Evolutionary conservation across 2,113 vertebrate genomes (phyloP).

Genomic region (Panurus biarmicus): DNA sequence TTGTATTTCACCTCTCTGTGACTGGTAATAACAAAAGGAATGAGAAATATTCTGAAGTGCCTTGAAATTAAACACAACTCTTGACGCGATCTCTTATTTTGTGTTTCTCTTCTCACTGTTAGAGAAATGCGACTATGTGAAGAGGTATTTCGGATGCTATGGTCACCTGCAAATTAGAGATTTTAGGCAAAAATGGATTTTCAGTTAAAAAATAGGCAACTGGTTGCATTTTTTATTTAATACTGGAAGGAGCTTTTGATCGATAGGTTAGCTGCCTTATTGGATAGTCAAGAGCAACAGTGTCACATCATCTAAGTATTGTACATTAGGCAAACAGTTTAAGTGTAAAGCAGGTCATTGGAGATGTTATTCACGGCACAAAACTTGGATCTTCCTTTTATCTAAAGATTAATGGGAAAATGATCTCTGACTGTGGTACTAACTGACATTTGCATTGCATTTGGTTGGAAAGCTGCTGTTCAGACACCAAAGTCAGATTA

Average conservation of each 20-base stretch:
- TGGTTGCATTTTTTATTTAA: not conserved
- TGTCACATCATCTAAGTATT: not conserved
- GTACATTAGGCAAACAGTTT: not conserved
- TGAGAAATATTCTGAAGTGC: not conserved
- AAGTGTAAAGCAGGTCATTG: not conserved
- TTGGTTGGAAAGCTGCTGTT: not conserved
- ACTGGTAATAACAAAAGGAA: not conserved
- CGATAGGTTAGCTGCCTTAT: not conserved
- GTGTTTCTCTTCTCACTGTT: not conserved
- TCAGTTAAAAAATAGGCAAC: not conserved
- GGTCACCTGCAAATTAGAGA: not conserved
- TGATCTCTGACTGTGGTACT: not conserved
- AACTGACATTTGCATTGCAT: not conserved
- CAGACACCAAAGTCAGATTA: not conserved
- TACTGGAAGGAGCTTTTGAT: not conserved
- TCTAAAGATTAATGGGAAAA: not conserved
- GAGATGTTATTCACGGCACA: not conserved
- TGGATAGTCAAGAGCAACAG: not conserved
- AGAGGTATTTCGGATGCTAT: not conserved
- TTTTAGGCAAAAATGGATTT: not conserved
- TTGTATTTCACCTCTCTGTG: not conserved
- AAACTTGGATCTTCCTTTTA: not conserved
- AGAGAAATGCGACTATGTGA: not conserved
- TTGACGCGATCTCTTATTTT: not conserved
- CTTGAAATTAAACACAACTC: not conserved